Base-by-base conservation (phyloP, 2,888 invertebrate species). In the Ypsolopha sequella region DNA sequence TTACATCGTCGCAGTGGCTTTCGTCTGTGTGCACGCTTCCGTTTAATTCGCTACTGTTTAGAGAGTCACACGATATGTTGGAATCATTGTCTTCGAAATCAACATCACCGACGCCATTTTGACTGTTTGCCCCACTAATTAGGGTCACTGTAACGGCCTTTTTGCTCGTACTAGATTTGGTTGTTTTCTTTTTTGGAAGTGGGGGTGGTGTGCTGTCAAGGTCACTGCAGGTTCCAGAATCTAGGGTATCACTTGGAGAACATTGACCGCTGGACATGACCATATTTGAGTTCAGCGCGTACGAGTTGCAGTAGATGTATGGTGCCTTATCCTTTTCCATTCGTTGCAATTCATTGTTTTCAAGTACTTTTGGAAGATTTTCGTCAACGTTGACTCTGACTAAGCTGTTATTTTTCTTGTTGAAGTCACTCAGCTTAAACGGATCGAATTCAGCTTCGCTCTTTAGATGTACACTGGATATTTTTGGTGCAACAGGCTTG, bases 181-280 rank as follows among this genome's bases (percentile, higher is more conserved):
- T 74, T 38, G 81, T 87, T 70, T 91, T 91, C 73, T 91, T 91
- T 81, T 91, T 92, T 60, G 90, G 90, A 14, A 90, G 88, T 56
- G 91, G 79, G 1, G 90, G 89, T 51, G 93, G 91, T 24, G 92
- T 92, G 41, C 91, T 90, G 63, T 95, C 94, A 62, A 94, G 86
- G 76, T 95, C 95, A 70, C 94, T 94, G 78, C 95, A 94, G 38
- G 94, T 95, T 46, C 95, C 95, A 53, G 94, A 95, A 76, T 95
- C 95, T 56, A 94, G 72, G 0, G 94, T 94, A 65, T 94, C 94
- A 64, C 92, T 93, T 1, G 94, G 94, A 36, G 94, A 94, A 65
- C 93, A 93, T 66, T 95, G 94, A 1, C 94, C 94, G 67, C 93
- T 93, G 49, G 93, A 91, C 89, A 93, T 92, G 52, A 91, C 82